phyloP scores from a whole-genome alignment of 1,140 invertebrate genomes.

The Magallana gigas region DNA sequence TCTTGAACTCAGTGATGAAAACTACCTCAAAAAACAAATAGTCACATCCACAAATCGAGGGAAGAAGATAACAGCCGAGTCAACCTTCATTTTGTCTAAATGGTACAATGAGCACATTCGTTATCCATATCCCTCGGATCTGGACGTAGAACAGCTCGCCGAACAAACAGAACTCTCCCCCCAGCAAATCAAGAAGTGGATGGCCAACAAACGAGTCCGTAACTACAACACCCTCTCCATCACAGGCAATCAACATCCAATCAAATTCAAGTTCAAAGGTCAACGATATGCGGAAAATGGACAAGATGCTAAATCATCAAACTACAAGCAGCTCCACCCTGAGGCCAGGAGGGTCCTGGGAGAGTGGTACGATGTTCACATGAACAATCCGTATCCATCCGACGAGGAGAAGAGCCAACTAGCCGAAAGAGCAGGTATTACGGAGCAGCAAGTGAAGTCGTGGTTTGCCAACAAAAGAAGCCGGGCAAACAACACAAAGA shows the following conservation, averaged over 20 bases:
- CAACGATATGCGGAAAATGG: constrained; percentile 48
- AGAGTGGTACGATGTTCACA: constrained; percentile 71
- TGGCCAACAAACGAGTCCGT: constrained; percentile 73
- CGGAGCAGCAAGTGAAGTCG: constrained; percentile 71
- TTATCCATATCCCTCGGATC: constrained; percentile 71
- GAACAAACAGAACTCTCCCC: constrained; percentile 59
- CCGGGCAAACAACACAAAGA: constrained; percentile 69
- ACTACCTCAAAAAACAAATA: not conserved
- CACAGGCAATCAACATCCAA: constrained; percentile 72
- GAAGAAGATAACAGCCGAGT: constrained; percentile 53
- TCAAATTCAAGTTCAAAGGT: constrained; percentile 68
- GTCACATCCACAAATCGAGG: constrained; percentile 24
- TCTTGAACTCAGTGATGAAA: constrained; percentile 11
- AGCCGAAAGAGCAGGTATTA: constrained; percentile 67
- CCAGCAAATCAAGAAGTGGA: constrained; percentile 74
- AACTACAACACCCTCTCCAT: constrained; percentile 74
- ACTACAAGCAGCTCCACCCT: constrained; percentile 62
- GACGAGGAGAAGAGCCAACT: constrained; percentile 70
- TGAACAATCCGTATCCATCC: constrained; percentile 72
- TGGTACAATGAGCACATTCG: constrained; percentile 70
- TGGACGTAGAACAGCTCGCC: constrained; percentile 62
- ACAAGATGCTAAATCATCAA: constrained; percentile 32
- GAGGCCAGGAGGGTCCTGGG: constrained; percentile 67
- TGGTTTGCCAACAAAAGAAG: constrained; percentile 78
- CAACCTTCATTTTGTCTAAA: constrained; percentile 59